phyloP scores from a whole-genome alignment of 2,888 invertebrate genomes.

The Phasia obesa region DNA sequence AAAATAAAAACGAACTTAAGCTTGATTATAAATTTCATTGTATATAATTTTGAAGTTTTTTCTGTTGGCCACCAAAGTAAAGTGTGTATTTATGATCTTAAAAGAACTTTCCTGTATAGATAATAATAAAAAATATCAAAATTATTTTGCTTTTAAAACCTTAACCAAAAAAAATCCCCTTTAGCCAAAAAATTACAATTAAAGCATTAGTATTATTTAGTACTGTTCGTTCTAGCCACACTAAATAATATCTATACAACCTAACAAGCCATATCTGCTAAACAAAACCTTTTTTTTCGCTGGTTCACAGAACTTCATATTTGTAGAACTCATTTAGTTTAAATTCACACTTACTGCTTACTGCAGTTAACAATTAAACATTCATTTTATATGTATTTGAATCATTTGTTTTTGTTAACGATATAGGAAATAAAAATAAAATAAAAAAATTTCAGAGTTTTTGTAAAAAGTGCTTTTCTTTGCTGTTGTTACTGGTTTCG shows the following conservation, averaged over 20 bases:
- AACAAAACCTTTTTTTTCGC: slow-evolving; percentile 34
- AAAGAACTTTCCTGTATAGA: too few relatives aligned
- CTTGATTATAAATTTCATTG: too few relatives aligned
- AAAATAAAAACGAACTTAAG: too few relatives aligned
- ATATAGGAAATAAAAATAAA: slow-evolving; percentile 15
- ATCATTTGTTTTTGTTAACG: slow-evolving; percentile 45
- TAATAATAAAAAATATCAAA: too few relatives aligned
- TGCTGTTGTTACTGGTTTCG: slow-evolving; percentile 56
- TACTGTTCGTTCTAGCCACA: not conserved
- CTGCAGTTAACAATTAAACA: slow-evolving; percentile 67
- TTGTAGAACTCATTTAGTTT: slow-evolving; percentile 68
- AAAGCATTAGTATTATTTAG: too few relatives aligned
- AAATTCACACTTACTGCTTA: slow-evolving; percentile 66
- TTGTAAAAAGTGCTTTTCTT: slow-evolving; percentile 37
- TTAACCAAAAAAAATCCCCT: too few relatives aligned
- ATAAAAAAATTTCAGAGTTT: slow-evolving; percentile 18
- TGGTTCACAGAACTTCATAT: slow-evolving; percentile 59
- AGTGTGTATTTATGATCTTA: too few relatives aligned
- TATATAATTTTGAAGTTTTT: too few relatives aligned
- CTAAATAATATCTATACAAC: slow-evolving; percentile 19
- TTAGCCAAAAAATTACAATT: too few relatives aligned
- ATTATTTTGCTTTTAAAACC: too few relatives aligned
- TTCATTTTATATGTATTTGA: slow-evolving; percentile 14
- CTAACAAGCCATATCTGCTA: slow-evolving; percentile 19
- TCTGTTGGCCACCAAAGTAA: too few relatives aligned